Evolutionary conservation across 2,113 vertebrate species (phyloP).

Genomic region (Brachypodius melanocephalos): DNA sequence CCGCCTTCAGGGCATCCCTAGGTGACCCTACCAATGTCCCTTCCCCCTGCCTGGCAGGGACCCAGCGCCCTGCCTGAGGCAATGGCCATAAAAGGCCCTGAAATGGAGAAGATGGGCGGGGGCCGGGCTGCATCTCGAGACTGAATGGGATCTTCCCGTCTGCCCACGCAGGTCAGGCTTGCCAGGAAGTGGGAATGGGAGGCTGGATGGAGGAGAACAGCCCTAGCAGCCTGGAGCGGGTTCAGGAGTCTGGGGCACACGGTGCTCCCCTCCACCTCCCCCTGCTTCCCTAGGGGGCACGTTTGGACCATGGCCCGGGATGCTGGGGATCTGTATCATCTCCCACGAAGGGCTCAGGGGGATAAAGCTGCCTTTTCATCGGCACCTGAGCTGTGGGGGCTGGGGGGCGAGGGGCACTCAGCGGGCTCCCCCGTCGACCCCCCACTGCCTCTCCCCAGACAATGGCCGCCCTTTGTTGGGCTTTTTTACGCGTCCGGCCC

Average conservation of each 20-base stretch:
- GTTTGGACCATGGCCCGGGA: fast-evolving
- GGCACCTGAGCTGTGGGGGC: slow-evolving; percentile 8
- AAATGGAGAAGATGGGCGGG: neutral
- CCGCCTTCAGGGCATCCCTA: neutral
- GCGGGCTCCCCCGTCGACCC: neutral
- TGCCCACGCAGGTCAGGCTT: neutral
- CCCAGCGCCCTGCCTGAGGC: neutral
- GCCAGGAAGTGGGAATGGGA: neutral
- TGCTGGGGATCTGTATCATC: neutral
- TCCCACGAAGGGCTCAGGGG: neutral
- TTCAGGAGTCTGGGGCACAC: neutral
- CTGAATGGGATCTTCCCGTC: neutral
- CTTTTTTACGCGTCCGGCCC: neutral
- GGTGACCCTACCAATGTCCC: neutral
- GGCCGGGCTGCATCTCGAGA: neutral
- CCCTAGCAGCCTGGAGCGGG: fast-evolving
- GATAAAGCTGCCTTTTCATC: slow-evolving; percentile 28
- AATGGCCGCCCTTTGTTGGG: slow-evolving; percentile 25
- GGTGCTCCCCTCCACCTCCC: neutral
- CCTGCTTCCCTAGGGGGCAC: neutral
- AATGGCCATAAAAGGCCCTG: slow-evolving; percentile 64
- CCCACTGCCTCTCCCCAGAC: neutral
- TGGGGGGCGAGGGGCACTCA: neutral
- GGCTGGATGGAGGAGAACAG: neutral
- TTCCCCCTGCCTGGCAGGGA: neutral